Conservation (phyloP, 2,888 invertebrate genomes). For the Drosophila acutilabella region DNA sequence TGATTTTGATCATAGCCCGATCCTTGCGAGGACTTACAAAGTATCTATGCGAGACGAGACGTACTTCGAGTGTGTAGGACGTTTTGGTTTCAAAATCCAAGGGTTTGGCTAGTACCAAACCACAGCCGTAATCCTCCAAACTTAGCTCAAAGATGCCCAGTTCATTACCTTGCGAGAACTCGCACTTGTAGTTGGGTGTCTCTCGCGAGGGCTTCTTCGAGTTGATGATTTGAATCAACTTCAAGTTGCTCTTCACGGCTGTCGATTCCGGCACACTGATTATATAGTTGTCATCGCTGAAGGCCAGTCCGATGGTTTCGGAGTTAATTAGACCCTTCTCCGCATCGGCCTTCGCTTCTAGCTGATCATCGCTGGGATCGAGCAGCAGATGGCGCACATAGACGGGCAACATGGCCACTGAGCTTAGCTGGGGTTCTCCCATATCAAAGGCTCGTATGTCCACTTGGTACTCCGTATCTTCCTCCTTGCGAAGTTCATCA, state of each 20-base stretch:
- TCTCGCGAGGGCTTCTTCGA: constrained; percentile 82
- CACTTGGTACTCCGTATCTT: constrained; percentile 94
- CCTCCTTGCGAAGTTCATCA: constrained; percentile 93
- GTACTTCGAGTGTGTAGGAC: constrained; percentile 91
- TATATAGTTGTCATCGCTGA: constrained; percentile 94
- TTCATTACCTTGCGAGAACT: constrained; percentile 91
- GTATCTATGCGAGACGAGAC: constrained; percentile 92
- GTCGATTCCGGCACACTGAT: constrained; percentile 91
- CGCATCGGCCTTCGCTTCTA: constrained; percentile 51
- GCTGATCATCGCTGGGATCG: constrained; percentile 87
- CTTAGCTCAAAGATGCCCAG: constrained; percentile 88
- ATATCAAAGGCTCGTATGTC: constrained; percentile 94
- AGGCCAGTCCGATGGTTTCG: constrained; percentile 89
- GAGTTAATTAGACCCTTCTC: constrained; percentile 81
- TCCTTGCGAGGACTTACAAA: constrained; percentile 92
- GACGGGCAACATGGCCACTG: constrained; percentile 92
- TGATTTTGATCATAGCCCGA: constrained; percentile 91
- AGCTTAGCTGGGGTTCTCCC: constrained; percentile 93
- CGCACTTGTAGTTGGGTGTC: constrained; percentile 89
- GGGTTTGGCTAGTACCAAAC: constrained; percentile 89
- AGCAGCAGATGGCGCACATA: constrained; percentile 93
- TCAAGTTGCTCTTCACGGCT: constrained; percentile 83
- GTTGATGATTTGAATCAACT: constrained; percentile 85
- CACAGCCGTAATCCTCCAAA: constrained; percentile 93
- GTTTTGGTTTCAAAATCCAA: constrained; percentile 92